Percentiles rank a stretch among this genome's conserved stretches.
Conservation (phyloP, 2,113 vertebrate species). For the Xenus cinereus region DNA sequence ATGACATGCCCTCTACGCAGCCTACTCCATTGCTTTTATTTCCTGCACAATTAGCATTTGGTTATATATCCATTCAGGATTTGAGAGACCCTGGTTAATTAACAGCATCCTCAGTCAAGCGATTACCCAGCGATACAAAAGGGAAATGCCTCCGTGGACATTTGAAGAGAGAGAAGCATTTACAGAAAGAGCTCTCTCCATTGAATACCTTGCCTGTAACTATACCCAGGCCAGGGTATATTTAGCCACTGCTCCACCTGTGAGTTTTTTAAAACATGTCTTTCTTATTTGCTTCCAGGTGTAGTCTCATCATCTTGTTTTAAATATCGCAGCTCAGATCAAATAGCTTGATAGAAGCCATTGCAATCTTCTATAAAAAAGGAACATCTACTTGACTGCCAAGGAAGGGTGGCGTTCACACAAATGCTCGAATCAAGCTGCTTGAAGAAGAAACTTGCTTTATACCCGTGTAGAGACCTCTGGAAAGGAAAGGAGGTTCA, state of each 20-base stretch:
- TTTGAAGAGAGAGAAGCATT: not conserved
- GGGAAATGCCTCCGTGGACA: not conserved
- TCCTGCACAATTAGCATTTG: not conserved
- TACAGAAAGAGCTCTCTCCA: not conserved
- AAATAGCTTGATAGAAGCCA: not conserved
- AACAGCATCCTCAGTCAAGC: not conserved
- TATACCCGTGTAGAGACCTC: not conserved
- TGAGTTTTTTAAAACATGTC: not conserved
- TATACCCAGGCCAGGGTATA: not conserved
- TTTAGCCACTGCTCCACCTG: not conserved
- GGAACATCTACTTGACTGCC: fast-evolving
- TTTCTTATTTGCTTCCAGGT: not conserved
- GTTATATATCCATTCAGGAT: not conserved
- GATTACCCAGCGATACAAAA: not conserved
- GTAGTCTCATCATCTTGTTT: not conserved
- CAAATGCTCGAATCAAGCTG: fast-evolving
- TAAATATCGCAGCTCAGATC: not conserved
- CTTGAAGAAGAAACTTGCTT: not conserved
- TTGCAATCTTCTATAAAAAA: no score
- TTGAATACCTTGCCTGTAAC: not conserved
- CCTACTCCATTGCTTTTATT: not conserved
- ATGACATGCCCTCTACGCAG: not conserved
- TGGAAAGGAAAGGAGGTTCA: not conserved
- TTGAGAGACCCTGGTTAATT: not conserved
- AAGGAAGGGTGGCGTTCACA: not conserved